A percentile compares a stretch with the other conserved stretches of the same genome.
Conservation (phyloP, 2,888 invertebrate genomes). For the Pteria penguin region DNA sequence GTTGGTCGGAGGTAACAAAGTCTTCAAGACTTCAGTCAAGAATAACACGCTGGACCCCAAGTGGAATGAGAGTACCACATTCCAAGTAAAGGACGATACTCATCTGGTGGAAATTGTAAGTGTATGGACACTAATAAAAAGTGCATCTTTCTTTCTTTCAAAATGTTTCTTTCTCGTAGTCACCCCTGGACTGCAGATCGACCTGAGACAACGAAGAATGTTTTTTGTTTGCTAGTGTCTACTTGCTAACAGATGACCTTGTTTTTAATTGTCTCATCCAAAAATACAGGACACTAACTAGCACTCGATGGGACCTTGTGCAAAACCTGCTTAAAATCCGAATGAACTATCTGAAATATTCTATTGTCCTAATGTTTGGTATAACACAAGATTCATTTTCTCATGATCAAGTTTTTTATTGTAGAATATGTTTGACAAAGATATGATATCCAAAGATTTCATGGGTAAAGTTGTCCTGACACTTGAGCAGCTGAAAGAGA, state of each 20-base stretch:
- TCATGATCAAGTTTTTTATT: slow-evolving; percentile 30
- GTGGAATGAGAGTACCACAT: slow-evolving; percentile 83
- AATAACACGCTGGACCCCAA: slow-evolving; percentile 82
- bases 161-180: too few relatives aligned
- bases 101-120: slow-evolving; percentile 81
- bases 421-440: slow-evolving; percentile 82
- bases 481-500: slow-evolving; percentile 81
- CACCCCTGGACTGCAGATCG: too few relatives aligned
- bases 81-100: slow-evolving; percentile 81
- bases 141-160: too few relatives aligned
- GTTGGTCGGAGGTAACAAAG: slow-evolving; percentile 81
- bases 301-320: too few relatives aligned
- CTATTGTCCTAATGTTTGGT: background rate
- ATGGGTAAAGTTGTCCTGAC: slow-evolving; percentile 81
- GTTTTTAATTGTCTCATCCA: too few relatives aligned
- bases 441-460: slow-evolving; percentile 82
- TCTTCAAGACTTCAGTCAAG: slow-evolving; percentile 82
- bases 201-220: too few relatives aligned
- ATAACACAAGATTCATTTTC: too few relatives aligned
- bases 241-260: too few relatives aligned
- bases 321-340: background rate
- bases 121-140: too few relatives aligned
- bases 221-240: too few relatives aligned
- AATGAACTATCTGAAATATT: background rate
- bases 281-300: too few relatives aligned